Evolutionary conservation across 2,888 invertebrate genomes (phyloP), one percentile per base, ranked within the genome.

Genomic region (Agrypnus murinus): DNA sequence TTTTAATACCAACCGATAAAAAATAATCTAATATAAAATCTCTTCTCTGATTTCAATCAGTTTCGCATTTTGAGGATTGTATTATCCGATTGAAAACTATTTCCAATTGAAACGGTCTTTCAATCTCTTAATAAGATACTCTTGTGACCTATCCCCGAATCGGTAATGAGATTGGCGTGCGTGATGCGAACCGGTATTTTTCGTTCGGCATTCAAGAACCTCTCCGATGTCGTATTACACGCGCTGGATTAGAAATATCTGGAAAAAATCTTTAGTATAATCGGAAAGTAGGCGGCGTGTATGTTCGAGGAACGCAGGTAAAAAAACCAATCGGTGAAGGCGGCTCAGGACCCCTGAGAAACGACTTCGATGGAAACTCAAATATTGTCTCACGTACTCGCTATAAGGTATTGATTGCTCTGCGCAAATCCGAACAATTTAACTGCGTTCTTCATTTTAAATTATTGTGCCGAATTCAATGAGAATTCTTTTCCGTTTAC

Each of bases 81-180:
- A 50, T 63, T 63, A 63, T 63, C 50, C 62, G 50, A 50, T 50
- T 63, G 62, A 46, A 63, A 63, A 63, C 62, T 50, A 50, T 63
- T 63, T 38, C 48, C 48, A 50, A 63, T 63, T 57, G 65, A 50
- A 53, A 53, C 38, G 40, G 60, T 19, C 60, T 67, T 67, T 59
- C 67, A 59, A 67, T 67, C 60, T 67, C 60, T 50, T 60, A 67
- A 67, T 60, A 67, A 59, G 60, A 71, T 71, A 69, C 71, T 74
- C 72, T 59, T 68, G 75, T 73, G 76, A 74, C 75, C 77, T 74
- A 77, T 77, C 74, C 69, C 72, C 73, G 74, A 76, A 74, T 76
- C 75, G 62, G 73, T 77, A 77, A 77, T 77, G 75, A 77, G 75
- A 77, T 78, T 67, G 76, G 74, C 76, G 66, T 74, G 74, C 75